Evolutionary conservation across 1,140 invertebrate species (phyloP), one percentile per base, ranked within the genome.

Genomic region (Berghia stephanieae): DNA sequence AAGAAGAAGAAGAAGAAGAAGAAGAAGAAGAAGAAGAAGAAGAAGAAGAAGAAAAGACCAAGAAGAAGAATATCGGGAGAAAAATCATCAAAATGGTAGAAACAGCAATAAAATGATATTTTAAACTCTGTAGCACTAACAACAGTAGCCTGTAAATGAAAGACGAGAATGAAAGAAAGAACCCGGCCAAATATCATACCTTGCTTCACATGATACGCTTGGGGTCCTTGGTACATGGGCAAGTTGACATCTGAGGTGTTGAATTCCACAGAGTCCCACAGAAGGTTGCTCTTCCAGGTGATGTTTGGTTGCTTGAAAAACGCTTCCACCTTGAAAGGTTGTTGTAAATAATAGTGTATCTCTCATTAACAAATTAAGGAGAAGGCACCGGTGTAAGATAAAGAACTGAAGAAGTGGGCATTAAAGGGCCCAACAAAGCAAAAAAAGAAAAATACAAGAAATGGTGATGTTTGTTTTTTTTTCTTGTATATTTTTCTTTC

Each of bases 181-280:
- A 44, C 38, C 18, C 42, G 13, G 34, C 27, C 24, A 5, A 38
- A 3, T 3, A 2, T 49, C 71, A 43, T 10, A 75, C 78, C 63
- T 5, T 46, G 60, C 10, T 63, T 34, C 16, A 79, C 40, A 31
- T 40, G 34, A n/a, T 67, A 49, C 24, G 73, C 46, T 34, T 69
- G 71, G 16, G 68, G 68, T 24, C 44, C 44, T 38, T 77, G 74
- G 52, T 72, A 49, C 0, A 44, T 63, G 13, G 74, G 69, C 44
- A 79, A 46, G 24, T 71, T 52, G 42, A 79, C 46, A 10, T 76
- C 70, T 4, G 78, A 79, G 0, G 78, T 79, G 75, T 79, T 79
- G 69, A 79, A 76, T 21, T n/a, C n/a, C 1, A 52, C 55, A 2
- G 3, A n/a, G 16, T 52, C 67, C 2, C 31, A 44, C 3, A 8